Evolutionary conservation across 1,140 invertebrate species (phyloP), one percentile per base, ranked within the genome.

Genomic region (Aphidius ervi): DNA sequence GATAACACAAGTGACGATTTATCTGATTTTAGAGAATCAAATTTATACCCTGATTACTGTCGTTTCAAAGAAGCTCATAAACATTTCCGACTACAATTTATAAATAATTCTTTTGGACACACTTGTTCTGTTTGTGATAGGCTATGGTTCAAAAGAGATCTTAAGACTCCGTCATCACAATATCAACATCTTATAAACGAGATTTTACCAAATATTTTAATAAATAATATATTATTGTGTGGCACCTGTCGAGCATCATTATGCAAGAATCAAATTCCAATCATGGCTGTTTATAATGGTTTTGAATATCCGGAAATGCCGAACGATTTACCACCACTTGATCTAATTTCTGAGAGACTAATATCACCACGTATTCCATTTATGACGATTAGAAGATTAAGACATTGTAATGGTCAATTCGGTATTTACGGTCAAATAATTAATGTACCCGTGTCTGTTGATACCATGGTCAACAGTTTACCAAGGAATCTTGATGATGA

Each of bases 391-490:
- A 65, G 73, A 64, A 63, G 71, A 46, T 58, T 74, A 56, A 65
- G 73, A 4, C 67, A 73, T 68, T 42, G n/a, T 41, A 37, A 72
- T 62, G 62, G 64, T 10, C 67, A 64, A 58, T 67, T 70, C 69
- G 74, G 72, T 57, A 77, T 77, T 54, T 63, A 68, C 52, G 73
- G 71, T 5, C 70, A 76, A 73, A 66, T 74, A 54, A 73, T 76
- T 10, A 76, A 76, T 61, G 67, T 77, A 43, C 75, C 75, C 60
- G 67, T 74, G 5, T 47, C 66, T 48, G 72, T 71, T 56, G 54
- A 76, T 64, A 62, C 64, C 0, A 74, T 76, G 74, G 69, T 74
- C 47, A 67, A 71, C 63, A 62, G 52, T 23, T 69, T 76, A 59
- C 74, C 75, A 0, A 64, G 74, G 9, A 58, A 74, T 55, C 46